Base-by-base conservation (phyloP, 2,888 invertebrate species). In the Drosophila quinaria region DNA sequence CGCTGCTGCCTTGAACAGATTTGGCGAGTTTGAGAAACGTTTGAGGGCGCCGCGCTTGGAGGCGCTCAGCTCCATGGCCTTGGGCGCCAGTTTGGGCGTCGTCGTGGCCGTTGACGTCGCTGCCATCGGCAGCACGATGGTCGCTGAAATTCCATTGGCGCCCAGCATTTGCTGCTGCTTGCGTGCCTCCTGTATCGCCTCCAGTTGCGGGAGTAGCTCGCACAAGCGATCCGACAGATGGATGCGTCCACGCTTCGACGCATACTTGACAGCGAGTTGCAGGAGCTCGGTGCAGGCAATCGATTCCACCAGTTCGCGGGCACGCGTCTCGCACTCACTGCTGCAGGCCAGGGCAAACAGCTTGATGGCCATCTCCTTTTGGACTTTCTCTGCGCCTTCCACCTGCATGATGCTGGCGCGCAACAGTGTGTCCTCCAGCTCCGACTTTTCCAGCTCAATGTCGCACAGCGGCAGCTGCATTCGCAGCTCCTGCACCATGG, bases 281-380 rank as follows among this genome's bases (percentile, higher is more conserved):
- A 98, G 92, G 0, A 97, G 93, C 47, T 96, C 95, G 2, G 95
- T 95, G 85, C 96, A 96, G 22, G 95, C 95, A 87, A 98, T 94
- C 81, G 97, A 94, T 89, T 97, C 96, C 92, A 97, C 96, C 17
- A 98, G 93, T 92, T 98, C 98, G 51, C 97, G 93, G 0, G 98
- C 98, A 42, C 98, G 94, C 84, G 95, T 96, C 90, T 98, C 98
- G 76, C 96, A 94, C 91, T 97, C 97, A 78, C 95, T 95, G 80
- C 96, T 95, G 89, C 97, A 97, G 1, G 98, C 96, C 92, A 98
- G 97, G 49, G 97, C 97, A 93, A 98, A 98, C 50, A 98, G 93
- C 93, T 97, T 97, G 78, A 98, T 94, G n/a, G 98, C 95, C 5
- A 96, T 95, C 91, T 97, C 96, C 74, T 96, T 95, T 1, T 95